phyloP scores from a whole-genome alignment of 53 echinoderm and acorn worm genomes.

The Astropecten irregularis region DNA sequence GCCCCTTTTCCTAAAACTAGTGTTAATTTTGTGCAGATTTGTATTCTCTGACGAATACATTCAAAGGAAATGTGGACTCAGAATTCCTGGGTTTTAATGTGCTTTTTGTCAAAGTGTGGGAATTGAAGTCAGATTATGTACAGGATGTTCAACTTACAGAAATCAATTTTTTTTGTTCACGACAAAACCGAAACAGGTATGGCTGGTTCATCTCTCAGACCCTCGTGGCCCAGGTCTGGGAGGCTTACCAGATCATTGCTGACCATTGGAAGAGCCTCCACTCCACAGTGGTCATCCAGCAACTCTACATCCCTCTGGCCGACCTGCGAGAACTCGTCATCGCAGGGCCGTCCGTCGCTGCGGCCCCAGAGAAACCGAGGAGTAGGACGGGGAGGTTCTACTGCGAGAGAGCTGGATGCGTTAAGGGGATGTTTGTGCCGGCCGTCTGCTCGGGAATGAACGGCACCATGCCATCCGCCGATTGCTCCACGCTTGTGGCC shows the following conservation, averaged over 20 bases:
- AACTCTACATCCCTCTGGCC: conserved; percentile 44
- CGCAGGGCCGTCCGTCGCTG: not conserved
- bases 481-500: conserved; percentile 73
- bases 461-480: conserved; percentile 13
- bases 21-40: no score
- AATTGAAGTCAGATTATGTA: no score
- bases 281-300: conserved; percentile 37
- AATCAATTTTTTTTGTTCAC: no score
- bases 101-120: no score
- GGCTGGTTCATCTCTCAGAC: conserved; percentile 81
- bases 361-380: not conserved
- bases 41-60: no score
- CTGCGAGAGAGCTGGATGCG: conserved; percentile 32
- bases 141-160: no score
- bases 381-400: conserved; percentile 54
- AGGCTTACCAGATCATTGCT: conserved; percentile 56
- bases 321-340: conserved; percentile 52
- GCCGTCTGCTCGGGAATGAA: not conserved
- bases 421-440: conserved; percentile 23
- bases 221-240: conserved; percentile 70
- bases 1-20: no score
- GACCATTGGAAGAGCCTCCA: conserved; percentile 92
- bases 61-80: no score
- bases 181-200: conserved; percentile 74
- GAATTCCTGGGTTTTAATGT: no score